Evolutionary conservation across 2,888 invertebrate genomes (phyloP).

Genomic region (Agonopterix heracliana): DNA sequence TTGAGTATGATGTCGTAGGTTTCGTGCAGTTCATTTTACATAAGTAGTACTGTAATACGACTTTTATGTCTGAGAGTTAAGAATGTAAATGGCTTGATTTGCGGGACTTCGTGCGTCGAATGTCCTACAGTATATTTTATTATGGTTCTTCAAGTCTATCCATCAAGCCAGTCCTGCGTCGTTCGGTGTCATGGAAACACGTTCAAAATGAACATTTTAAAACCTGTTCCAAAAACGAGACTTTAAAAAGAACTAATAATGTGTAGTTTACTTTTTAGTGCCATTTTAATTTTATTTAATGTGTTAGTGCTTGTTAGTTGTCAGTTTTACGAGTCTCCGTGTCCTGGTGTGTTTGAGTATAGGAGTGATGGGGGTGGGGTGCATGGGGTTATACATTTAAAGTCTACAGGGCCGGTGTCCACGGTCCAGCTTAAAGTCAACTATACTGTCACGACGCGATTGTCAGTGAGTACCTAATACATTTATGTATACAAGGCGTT

Average conservation of each 20-base stretch:
- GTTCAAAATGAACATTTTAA: conserved; percentile 10
- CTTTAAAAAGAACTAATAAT: too few species aligned
- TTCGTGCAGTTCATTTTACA: too few species aligned
- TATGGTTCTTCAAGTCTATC: neutral
- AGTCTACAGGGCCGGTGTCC: conserved; percentile 30
- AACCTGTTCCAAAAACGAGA: too few species aligned
- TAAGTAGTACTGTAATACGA: too few species aligned
- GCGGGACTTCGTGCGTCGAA: too few species aligned
- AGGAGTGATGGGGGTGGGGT: conserved; percentile 34
- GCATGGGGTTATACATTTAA: conserved; percentile 40
- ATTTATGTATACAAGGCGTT: too few species aligned
- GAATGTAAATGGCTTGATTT: too few species aligned
- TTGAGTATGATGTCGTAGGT: too few species aligned
- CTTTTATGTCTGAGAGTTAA: too few species aligned
- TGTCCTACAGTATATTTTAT: too few species aligned
- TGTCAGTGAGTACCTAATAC: conserved; percentile 49
- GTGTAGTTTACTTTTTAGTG: conserved; percentile 15
- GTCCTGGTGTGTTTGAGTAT: conserved; percentile 49
- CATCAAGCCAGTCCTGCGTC: conserved; percentile 28
- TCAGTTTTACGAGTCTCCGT: conserved; percentile 43
- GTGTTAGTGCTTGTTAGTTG: conserved; percentile 18
- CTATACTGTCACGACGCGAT: conserved; percentile 42
- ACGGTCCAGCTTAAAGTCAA: conserved; percentile 35
- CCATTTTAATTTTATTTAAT: conserved; percentile 19
- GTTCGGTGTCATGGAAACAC: conserved; percentile 27